Percentiles rank a stretch among this genome's conserved stretches.
Conservation (phyloP, 2,888 invertebrate species). For the Drosophila sordidapex region DNA sequence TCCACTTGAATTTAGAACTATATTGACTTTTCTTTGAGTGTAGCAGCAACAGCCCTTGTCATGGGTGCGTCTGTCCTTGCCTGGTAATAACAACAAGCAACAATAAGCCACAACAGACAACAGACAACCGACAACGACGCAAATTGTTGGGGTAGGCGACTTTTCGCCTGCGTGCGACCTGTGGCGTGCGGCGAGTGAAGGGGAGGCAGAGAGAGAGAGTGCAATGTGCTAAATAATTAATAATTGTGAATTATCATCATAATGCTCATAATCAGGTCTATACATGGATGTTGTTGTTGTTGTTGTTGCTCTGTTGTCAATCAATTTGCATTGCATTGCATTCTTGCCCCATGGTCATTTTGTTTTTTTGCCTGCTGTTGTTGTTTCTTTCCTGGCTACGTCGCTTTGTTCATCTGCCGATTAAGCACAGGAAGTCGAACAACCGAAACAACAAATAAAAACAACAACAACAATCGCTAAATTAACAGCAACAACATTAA, state of each 20-base stretch:
- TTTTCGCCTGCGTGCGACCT: slow-evolving; percentile 14
- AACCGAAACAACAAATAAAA: slow-evolving; percentile 4
- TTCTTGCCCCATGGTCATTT: slow-evolving; percentile 55
- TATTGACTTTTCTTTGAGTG: background rate
- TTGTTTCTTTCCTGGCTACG: slow-evolving; percentile 51
- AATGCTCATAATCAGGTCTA: background rate
- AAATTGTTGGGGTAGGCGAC: slow-evolving; percentile 70
- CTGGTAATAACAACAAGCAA: slow-evolving; percentile 21
- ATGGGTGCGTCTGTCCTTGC: slow-evolving; percentile 50
- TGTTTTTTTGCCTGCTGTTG: background rate
- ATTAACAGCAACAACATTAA: background rate
- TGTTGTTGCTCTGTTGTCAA: slow-evolving; percentile 28
- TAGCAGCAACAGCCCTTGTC: slow-evolving; percentile 34
- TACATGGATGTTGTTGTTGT: background rate
- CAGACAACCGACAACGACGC: slow-evolving; percentile 28
- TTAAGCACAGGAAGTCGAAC: slow-evolving; percentile 54
- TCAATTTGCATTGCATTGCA: slow-evolving; percentile 58
- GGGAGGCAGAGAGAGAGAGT: background rate
- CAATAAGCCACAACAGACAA: background rate
- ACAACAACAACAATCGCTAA: background rate
- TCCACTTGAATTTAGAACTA: background rate
- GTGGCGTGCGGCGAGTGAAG: background rate
- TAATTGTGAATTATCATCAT: slow-evolving; percentile 18
- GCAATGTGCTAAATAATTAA: slow-evolving; percentile 57
- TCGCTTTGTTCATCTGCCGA: slow-evolving; percentile 66